Percentiles rank a stretch among this genome's conserved stretches.
Conservation (phyloP, 35 echinoderm and acorn worm species). For the Lytechinus pictus region DNA sequence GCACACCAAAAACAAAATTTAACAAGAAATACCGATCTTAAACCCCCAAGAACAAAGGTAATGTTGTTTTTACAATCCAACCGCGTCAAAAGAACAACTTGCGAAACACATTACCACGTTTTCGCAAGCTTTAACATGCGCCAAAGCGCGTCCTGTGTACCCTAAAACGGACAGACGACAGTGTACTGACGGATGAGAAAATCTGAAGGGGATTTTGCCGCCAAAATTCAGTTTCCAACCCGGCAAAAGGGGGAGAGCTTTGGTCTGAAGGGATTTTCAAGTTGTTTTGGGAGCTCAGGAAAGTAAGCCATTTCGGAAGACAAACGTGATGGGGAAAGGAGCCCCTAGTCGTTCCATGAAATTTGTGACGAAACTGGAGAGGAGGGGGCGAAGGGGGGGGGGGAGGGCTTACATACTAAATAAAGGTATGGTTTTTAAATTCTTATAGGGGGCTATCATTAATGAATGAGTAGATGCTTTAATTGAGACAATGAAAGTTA, state of each 20-base stretch:
- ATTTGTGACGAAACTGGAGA: not conserved
- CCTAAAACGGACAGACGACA: conserved; percentile 5
- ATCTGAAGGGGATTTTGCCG: conserved; percentile 34
- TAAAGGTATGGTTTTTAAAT: not conserved
- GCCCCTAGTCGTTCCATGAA: not conserved
- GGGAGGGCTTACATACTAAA: not conserved
- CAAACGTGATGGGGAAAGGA: conserved; percentile 2
- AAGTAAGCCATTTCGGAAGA: conserved; percentile 34
- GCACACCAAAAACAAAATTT: not conserved
- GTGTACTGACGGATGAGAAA: conserved; percentile 22
- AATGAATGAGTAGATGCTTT: too few relatives aligned
- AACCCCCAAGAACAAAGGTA: not conserved
- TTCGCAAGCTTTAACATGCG: not conserved
- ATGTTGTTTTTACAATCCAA: not conserved
- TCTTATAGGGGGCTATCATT: not conserved
- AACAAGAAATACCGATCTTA: not conserved
- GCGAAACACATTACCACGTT: not conserved
- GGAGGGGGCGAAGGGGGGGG: not conserved
- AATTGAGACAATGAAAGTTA: too few relatives aligned
- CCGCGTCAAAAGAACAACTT: not conserved
- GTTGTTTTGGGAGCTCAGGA: conserved; percentile 1
- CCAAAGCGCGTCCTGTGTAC: not conserved
- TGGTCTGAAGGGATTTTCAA: not conserved
- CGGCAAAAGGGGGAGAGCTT: not conserved
- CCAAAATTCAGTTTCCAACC: conserved; percentile 9